These are phyloP conservation scores for Peromyscus polionotus DNA, from an alignment of 2,113 vertebrate species.

Conservation along the genomic window DNA sequence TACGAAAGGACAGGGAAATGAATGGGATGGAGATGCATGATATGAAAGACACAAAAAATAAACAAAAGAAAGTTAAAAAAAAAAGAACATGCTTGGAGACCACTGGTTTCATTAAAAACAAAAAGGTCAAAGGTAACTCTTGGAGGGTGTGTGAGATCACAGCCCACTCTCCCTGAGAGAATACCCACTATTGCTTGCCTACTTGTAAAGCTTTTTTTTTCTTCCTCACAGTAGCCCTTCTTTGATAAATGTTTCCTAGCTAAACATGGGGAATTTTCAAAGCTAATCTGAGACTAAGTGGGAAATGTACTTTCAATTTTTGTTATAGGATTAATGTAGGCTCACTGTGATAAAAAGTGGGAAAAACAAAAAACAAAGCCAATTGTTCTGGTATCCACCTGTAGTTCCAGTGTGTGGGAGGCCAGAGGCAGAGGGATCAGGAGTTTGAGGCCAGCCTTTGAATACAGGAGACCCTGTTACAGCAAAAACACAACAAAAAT, in stretches of 20 bases:
- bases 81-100: background rate
- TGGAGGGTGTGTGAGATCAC: background rate
- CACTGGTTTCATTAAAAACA: slow-evolving; percentile 17
- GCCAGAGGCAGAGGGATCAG: background rate
- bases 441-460: background rate
- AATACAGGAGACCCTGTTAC: background rate
- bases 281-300: slow-evolving; percentile 38
- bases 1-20: background rate
- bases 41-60: background rate
- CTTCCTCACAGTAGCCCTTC: background rate
- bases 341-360: background rate
- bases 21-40: background rate
- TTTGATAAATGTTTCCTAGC: background rate
- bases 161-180: background rate
- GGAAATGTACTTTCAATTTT: slow-evolving; percentile 54
- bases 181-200: background rate
- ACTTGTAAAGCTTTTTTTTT: slow-evolving; percentile 11
- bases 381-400: background rate
- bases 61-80: background rate
- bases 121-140: background rate
- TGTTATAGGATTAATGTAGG: slow-evolving; percentile 24
- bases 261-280: slow-evolving; percentile 41
- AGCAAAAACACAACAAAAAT: background rate
- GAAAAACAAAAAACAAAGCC: background rate
- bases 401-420: background rate